Evolutionary conservation across 1,140 invertebrate genomes (phyloP), one percentile per base, ranked within the genome.

Genomic region (Habropoda laboriosa): DNA sequence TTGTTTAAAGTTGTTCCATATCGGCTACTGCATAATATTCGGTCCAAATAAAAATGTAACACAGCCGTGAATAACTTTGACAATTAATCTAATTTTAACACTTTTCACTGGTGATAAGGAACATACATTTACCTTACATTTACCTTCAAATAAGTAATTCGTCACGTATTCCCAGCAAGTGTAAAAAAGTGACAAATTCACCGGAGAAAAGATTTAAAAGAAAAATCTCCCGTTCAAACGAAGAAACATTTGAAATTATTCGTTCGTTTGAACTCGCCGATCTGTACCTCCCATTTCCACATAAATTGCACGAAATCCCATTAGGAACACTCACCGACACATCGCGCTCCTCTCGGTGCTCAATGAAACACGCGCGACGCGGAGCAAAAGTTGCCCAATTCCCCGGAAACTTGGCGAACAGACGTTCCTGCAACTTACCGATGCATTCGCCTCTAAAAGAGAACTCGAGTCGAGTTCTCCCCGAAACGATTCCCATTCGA

Each of bases 371-470:
- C 45, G 12, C 47, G 21, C 47, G 18, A 12, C 12, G 6, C 4
- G 16, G 40, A 12, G 32, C 30, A 68, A 53, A 71, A 42, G 32
- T 71, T 57, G 35, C 8, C 68, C 51, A 57, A 71, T 71, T 71
- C 38, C 10, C 8, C 16, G 27, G 24, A 42, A 55, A 40, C 35
- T 71, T 71, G 45, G 27, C 18, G 21, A 38, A 24, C 45, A 68
- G 64, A 35, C 47, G 47, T 51, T 53, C 64, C n/a, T 8, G 32
- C 64, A 24, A 68, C 45, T 68, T 51, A 68, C 47, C 64, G 47
- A 68, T 45, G 64, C 64, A 30, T 60, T 42, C 30, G 49, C 18
- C 7, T 24, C 38, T 55, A 42, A 21, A 42, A 67, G 55, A 21
- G 61, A 35, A 24, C 12, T 18, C 24, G 18, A 1, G 18, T 4